A percentile compares a stretch with the other conserved stretches of the same genome.
These are phyloP conservation scores for Bursaphelenchus okinawaensis DNA, from an alignment of 2,888 invertebrate genomes.

Conservation along the genomic window DNA sequence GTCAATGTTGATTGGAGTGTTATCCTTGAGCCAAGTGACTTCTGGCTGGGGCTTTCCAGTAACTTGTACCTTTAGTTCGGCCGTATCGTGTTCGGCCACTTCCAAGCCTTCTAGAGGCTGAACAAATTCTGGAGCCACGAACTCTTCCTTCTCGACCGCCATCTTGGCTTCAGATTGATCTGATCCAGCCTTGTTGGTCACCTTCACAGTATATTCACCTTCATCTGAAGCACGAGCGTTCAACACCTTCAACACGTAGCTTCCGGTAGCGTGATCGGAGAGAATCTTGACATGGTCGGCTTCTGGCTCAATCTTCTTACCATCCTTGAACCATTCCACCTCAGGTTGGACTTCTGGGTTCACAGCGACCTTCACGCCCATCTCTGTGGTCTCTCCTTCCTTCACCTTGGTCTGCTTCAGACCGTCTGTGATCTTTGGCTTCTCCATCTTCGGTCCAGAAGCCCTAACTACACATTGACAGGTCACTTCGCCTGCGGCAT, in stretches of 20 bases:
- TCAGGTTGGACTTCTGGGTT: constrained; percentile 22
- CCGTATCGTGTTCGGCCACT: constrained; percentile 80
- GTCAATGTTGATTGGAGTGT: constrained; percentile 33
- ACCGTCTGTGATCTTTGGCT: constrained; percentile 30
- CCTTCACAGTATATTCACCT: constrained; percentile 48
- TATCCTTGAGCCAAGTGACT: constrained; percentile 75
- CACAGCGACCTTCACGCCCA: constrained; percentile 35
- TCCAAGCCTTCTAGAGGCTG: constrained; percentile 48
- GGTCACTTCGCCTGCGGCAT: constrained; percentile 60
- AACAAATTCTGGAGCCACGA: constrained; percentile 26
- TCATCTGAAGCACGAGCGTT: constrained; percentile 44
- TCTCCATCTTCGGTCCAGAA: constrained; percentile 15
- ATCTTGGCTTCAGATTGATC: constrained; percentile 29
- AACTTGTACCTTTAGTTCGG: constrained; percentile 75
- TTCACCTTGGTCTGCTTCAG: constrained; percentile 25
- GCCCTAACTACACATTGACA: constrained; percentile 26
- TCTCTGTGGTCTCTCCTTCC: constrained; percentile 30
- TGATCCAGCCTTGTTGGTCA: constrained; percentile 28
- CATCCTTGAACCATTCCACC: constrained; percentile 40
- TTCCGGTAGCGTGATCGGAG: constrained; percentile 24
- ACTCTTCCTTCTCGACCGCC: constrained; percentile 29
- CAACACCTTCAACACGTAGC: constrained; percentile 31
- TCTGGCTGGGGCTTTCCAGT: constrained; percentile 70
- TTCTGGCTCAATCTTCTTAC: constrained; percentile 60
- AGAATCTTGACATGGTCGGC: constrained; percentile 18